Conservation (phyloP, 2,888 invertebrate species). For the Ormia ochracea region DNA sequence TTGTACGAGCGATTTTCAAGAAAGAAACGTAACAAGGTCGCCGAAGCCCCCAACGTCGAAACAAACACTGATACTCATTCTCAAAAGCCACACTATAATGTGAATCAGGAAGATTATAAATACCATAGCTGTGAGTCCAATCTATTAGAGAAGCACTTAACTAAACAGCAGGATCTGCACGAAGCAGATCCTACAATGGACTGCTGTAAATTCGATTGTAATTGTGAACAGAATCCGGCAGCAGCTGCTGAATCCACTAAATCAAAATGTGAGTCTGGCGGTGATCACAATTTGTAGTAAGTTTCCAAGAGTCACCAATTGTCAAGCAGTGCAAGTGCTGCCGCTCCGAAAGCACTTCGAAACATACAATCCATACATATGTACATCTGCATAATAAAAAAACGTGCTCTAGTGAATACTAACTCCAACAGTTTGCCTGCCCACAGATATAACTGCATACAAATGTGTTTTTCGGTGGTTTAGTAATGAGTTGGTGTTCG, state of each 20-base stretch:
- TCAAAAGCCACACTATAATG: slow-evolving; percentile 38
- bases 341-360: not conserved
- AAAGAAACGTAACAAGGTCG: slow-evolving; percentile 4
- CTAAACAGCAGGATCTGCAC: not conserved
- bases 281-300: not conserved
- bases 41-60: not conserved
- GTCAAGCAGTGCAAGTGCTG: not conserved
- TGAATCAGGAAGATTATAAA: slow-evolving; percentile 53
- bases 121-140: slow-evolving; percentile 48
- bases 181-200: not conserved
- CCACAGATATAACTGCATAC: too few species aligned
- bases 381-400: too few species aligned
- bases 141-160: not conserved
- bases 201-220: not conserved
- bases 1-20: slow-evolving; percentile 64
- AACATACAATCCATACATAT: too few species aligned
- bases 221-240: not conserved
- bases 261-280: slow-evolving; percentile 32
- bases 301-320: not conserved
- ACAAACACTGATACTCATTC: not conserved
- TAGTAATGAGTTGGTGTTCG: too few species aligned
- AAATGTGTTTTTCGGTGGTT: too few species aligned
- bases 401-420: too few species aligned
- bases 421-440: too few species aligned
- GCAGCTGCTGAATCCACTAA: slow-evolving; percentile 9